Conservation (phyloP, 2,888 invertebrate species). For the Caenorhabditis parvicauda region DNA sequence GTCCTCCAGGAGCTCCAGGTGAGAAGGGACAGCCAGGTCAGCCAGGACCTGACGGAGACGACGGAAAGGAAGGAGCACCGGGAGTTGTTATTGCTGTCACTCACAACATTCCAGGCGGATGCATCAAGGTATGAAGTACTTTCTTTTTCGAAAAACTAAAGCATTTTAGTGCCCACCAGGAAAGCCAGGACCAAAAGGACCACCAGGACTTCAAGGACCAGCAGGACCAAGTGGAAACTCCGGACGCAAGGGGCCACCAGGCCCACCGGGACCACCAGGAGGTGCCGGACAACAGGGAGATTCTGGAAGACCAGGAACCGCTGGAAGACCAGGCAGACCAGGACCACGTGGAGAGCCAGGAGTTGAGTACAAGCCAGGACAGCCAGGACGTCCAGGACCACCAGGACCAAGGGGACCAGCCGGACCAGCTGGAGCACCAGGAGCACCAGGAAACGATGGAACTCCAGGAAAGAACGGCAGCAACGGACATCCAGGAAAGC, state of each 20-base stretch:
- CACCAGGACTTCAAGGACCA: no score
- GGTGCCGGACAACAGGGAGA: conserved; percentile 30
- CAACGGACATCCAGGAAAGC: conserved; percentile 38
- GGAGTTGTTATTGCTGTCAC: conserved; percentile 44
- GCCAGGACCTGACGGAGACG: conserved; percentile 41
- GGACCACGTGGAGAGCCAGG: conserved; percentile 42
- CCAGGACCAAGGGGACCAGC: conserved; percentile 41
- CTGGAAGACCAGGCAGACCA: conserved; percentile 37
- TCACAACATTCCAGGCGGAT: conserved; percentile 49
- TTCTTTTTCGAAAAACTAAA: conserved; percentile 31
- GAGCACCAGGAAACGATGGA: conserved; percentile 38
- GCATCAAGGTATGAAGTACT: conserved; percentile 41
- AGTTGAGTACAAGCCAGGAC: conserved; percentile 38
- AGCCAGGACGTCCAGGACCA: conserved; percentile 38
- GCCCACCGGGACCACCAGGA: conserved; percentile 33
- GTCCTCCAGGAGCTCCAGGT: conserved; percentile 50
- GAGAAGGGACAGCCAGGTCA: conserved; percentile 36
- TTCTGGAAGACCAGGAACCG: conserved; percentile 30
- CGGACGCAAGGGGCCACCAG: conserved; percentile 35
- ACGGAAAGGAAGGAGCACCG: conserved; percentile 44
- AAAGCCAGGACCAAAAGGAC: conserved; percentile 33
- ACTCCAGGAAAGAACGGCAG: conserved; percentile 39
- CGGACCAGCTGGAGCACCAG: conserved; percentile 38
- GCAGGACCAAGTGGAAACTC: no score
- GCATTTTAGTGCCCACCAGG: conserved; percentile 36